Percentiles rank a stretch among this genome's conserved stretches.
Evolutionary conservation across 2,888 invertebrate species (phyloP).

Genomic region (Cephus rjabovi): DNA sequence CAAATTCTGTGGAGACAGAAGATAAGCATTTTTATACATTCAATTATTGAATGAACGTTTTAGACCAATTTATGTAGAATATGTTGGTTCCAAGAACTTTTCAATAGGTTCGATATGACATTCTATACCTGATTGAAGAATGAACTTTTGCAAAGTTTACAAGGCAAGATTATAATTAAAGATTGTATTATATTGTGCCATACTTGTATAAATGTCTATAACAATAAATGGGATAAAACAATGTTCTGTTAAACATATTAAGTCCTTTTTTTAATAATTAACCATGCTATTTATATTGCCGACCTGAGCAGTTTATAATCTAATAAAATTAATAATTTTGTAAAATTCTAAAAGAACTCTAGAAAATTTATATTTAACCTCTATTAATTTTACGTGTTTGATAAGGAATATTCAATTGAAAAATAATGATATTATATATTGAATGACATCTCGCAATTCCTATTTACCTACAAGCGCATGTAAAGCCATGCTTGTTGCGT

Average conservation of each 20-base stretch:
- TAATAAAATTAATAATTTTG: background rate
- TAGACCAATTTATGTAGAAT: background rate
- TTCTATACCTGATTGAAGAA: background rate
- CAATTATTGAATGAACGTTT: background rate
- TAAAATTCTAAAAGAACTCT: background rate
- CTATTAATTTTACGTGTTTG: background rate
- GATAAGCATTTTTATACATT: background rate
- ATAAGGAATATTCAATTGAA: background rate
- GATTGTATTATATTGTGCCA: background rate
- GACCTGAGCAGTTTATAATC: background rate
- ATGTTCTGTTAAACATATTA: background rate
- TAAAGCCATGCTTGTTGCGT: background rate
- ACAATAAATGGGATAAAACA: background rate
- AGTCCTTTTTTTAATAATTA: background rate
- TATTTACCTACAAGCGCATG: background rate
- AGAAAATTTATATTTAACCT: background rate
- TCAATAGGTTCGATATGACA: background rate
- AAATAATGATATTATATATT: background rate
- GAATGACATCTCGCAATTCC: background rate
- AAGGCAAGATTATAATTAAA: background rate
- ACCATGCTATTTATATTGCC: background rate
- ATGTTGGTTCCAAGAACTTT: background rate
- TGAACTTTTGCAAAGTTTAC: background rate
- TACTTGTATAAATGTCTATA: background rate
- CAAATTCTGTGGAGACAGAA: background rate